Base-by-base conservation (phyloP, 2,113 vertebrate genomes). In the Laterallus jamaicensis region DNA sequence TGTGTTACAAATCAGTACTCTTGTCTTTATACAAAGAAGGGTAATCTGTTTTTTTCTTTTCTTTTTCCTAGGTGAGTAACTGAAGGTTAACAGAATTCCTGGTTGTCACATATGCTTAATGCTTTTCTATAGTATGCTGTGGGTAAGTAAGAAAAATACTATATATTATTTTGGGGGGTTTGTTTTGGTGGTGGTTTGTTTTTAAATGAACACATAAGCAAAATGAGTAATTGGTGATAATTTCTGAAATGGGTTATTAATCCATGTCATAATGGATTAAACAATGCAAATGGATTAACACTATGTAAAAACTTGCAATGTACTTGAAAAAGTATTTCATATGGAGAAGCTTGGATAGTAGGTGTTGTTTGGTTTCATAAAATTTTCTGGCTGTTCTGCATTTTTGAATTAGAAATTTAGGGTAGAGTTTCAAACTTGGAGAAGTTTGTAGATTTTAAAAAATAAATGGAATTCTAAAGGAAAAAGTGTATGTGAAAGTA, bases 11-110 rank as follows among this genome's bases (percentile, higher is more conserved):
- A 47, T 63, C 10, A 49, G 26, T 39, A 4, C 5, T 26, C 2
- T 22, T 0, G 0, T 71, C 10, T 5, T 88, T 5, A 35, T 39
- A 31, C 12, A 21, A 37, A 77, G 19, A 59, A 11, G 35, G 15
- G 40, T 95, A 69, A 92, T 32, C 6, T 22, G 21, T 49, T 49
- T 49, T 49, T 49, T 13, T 95, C 78, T 52, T 73, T 92, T 80
- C 42, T 75, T 92, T 70, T 88, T 69, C 83, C 35, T 90, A 98
- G 98, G 98, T 98, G 97, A 98, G 98, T 98, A 98, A 97, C 77
- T 97, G 97, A 98, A 97, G 68, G 83, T 92, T 97, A 96, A 89
- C 56, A 94, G 85, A 93, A 95, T 95, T 97, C 88, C 92, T 95
- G 87, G 39, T 96, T 97, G 42, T 84, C 89, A 84, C 44, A 39